Percentiles rank a stretch among this genome's conserved stretches.
phyloP scores from a whole-genome alignment of 37 sponge, comb jelly and placozoan species.

The Lycopodina hypogea region DNA sequence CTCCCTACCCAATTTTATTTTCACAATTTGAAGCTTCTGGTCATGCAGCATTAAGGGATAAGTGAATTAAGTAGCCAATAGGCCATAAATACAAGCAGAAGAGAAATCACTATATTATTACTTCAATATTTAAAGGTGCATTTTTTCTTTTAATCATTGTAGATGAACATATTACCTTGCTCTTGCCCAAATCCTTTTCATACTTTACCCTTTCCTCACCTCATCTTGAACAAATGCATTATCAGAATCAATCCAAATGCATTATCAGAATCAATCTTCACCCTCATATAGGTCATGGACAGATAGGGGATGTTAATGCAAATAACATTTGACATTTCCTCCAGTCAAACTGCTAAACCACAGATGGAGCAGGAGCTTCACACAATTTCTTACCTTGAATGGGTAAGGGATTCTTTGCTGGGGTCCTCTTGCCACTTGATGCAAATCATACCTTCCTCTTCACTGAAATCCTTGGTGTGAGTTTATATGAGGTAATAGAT shows the following conservation, averaged over 20 bases:
- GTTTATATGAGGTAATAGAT: background rate
- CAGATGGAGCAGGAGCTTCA: background rate
- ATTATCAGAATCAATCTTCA: background rate
- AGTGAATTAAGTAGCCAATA: too few relatives aligned
- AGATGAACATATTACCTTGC: too few relatives aligned
- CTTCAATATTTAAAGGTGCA: too few relatives aligned
- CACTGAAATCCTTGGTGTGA: background rate
- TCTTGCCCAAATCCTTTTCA: too few relatives aligned
- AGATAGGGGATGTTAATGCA: background rate
- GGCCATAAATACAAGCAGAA: too few relatives aligned
- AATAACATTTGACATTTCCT: background rate
- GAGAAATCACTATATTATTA: too few relatives aligned
- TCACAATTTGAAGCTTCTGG: too few relatives aligned
- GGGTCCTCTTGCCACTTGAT: too few relatives aligned
- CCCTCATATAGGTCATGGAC: slow-evolving; percentile 9
- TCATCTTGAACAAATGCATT: background rate
- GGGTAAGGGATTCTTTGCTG: too few relatives aligned
- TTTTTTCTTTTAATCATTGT: too few relatives aligned
- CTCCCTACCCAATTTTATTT: too few relatives aligned
- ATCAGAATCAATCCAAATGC: background rate
- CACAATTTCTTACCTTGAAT: slow-evolving; percentile 10
- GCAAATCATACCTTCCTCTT: background rate
- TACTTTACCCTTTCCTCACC: background rate
- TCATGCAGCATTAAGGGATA: too few relatives aligned
- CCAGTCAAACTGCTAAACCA: background rate